phyloP scores from a whole-genome alignment of 37 sponge, comb jelly and placozoan species.

The Beroe ovata region DNA sequence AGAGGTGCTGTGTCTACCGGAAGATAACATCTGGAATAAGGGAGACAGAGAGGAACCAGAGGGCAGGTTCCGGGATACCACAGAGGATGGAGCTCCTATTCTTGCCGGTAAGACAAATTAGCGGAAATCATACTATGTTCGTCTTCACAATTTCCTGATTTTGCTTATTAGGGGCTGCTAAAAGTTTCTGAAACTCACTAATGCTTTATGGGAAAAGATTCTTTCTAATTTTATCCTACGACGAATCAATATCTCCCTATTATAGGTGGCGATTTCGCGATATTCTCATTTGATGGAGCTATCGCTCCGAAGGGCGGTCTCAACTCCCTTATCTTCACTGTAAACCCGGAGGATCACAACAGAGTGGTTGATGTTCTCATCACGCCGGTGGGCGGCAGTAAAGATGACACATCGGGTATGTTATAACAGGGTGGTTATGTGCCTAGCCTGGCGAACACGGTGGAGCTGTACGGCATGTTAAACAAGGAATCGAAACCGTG shows the following conservation, averaged over 20 bases:
- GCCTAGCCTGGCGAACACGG: too few species aligned
- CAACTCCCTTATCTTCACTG: slow-evolving; percentile 29
- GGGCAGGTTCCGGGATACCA: background rate
- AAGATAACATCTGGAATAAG: slow-evolving; percentile 19
- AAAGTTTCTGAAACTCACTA: too few species aligned
- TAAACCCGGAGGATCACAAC: slow-evolving; percentile 44
- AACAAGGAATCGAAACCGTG: too few species aligned
- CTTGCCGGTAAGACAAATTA: slow-evolving; percentile 54
- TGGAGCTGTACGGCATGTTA: too few species aligned
- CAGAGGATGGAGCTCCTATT: background rate
- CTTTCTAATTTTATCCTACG: too few species aligned
- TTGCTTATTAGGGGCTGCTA: too few species aligned
- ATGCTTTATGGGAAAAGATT: too few species aligned
- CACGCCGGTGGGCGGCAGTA: slow-evolving; percentile 12
- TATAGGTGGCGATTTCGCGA: background rate
- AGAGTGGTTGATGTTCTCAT: slow-evolving; percentile 35
- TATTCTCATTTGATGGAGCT: slow-evolving; percentile 34
- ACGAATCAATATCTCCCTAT: too few species aligned
- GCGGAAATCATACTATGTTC: too few species aligned
- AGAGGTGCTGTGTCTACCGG: slow-evolving; percentile 58
- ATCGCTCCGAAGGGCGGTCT: slow-evolving; percentile 23
- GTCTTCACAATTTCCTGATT: too few species aligned
- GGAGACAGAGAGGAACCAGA: background rate
- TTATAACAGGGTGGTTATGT: too few species aligned
- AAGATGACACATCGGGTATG: background rate